Percentiles rank a stretch among this genome's conserved stretches.
Evolutionary conservation across 2,797 vertebrate species (phyloP).

Genomic region (Enteromius radiatus): DNA sequence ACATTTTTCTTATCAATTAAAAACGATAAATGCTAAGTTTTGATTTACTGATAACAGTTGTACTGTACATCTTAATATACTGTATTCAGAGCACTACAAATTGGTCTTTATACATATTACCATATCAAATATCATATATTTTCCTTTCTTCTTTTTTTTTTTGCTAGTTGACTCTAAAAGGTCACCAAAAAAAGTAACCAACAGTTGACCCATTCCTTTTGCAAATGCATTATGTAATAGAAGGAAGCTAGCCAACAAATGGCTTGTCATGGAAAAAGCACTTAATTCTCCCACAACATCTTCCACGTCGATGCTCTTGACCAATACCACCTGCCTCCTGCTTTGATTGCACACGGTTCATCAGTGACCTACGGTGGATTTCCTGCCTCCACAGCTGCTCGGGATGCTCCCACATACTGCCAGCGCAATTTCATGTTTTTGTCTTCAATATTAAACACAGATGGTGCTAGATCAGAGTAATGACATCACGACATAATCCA

Average conservation of each 20-base stretch:
- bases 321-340: conserved; percentile 37
- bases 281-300: not conserved
- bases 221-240: conserved; percentile 12
- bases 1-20: not conserved
- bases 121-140: too few species aligned
- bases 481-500: conserved; percentile 36
- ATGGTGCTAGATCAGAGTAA: conserved; percentile 41
- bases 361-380: conserved; percentile 28
- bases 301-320: not conserved
- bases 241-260: conserved; percentile 29
- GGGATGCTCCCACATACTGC: not conserved
- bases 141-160: not conserved
- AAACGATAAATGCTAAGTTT: not conserved
- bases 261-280: conserved; percentile 8
- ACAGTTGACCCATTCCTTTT: not conserved
- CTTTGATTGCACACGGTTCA: conserved; percentile 21
- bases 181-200: not conserved
- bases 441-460: conserved; percentile 39
- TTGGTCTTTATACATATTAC: not conserved
- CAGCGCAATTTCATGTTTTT: conserved; percentile 43
- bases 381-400: conserved; percentile 47
- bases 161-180: not conserved
- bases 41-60: not conserved
- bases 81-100: not conserved
- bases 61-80: not conserved